These are phyloP conservation scores for Glossosoma conforme DNA, from an alignment of 1,140 invertebrate genomes.

Conservation along the genomic window DNA sequence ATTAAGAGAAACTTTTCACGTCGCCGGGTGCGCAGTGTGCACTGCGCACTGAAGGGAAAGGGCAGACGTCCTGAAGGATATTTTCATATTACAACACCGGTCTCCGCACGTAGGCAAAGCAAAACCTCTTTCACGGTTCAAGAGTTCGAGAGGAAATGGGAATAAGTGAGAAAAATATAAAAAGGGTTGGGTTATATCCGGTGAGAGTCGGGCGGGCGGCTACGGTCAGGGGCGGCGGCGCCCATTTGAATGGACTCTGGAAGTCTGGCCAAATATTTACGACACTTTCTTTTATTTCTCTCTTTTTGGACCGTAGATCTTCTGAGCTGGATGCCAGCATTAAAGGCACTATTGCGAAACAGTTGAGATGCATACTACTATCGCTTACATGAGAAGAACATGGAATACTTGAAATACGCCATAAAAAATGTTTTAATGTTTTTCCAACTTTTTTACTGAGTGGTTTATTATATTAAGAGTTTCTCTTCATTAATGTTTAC, in stretches of 20 bases:
- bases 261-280: slow-evolving; percentile 11
- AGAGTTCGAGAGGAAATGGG: slow-evolving; percentile 20
- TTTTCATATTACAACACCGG: slow-evolving; percentile 15
- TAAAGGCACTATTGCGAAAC: too few species aligned
- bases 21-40: slow-evolving; percentile 1
- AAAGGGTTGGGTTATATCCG: slow-evolving; percentile 20
- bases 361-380: too few species aligned
- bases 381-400: too few species aligned
- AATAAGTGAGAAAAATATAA: slow-evolving; percentile 29
- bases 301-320: too few species aligned
- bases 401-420: too few species aligned
- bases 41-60: slow-evolving; percentile 2
- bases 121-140: slow-evolving; percentile 24
- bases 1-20: too few species aligned
- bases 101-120: slow-evolving; percentile 16
- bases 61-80: slow-evolving; percentile 15
- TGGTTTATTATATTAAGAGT: too few species aligned
- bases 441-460: too few species aligned
- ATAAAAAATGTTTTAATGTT: too few species aligned
- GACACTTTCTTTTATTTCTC: background rate
- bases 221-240: slow-evolving; percentile 10
- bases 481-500: too few species aligned
- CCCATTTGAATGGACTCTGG: slow-evolving; percentile 15
- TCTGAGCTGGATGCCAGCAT: too few species aligned
- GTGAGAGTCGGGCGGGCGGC: slow-evolving; percentile 1